Conservation (phyloP, 1,140 invertebrate genomes). For the Trichonephila inaurata region DNA sequence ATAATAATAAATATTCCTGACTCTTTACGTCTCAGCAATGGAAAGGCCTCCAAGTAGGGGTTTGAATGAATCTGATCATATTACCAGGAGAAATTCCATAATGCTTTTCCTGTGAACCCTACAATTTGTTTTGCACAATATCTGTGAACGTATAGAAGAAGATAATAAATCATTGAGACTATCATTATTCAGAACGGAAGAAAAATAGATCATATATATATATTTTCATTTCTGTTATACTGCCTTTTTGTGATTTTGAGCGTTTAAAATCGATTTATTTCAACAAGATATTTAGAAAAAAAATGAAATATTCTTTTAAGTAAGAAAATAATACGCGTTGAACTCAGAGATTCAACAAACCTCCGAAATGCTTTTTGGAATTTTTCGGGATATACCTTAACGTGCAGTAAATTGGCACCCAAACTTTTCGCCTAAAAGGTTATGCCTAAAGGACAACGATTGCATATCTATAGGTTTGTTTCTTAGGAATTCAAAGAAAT, state of each 20-base stretch:
- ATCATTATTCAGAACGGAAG: conserved; percentile 5
- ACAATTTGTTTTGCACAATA: not conserved
- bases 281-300: not conserved
- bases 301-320: not conserved
- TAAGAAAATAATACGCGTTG: not conserved
- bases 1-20: too few relatives aligned
- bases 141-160: not conserved
- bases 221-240: not conserved
- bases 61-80: not conserved
- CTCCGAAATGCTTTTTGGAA: not conserved
- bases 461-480: too few relatives aligned
- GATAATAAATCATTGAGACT: not conserved
- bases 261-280: not conserved
- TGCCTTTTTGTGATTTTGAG: not conserved
- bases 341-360: not conserved
- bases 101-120: not conserved
- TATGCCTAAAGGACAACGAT: not conserved
- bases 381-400: not conserved
- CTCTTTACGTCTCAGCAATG: too few relatives aligned
- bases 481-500: too few relatives aligned
- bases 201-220: conserved; percentile 7
- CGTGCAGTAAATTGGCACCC: not conserved
- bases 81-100: not conserved
- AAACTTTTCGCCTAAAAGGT: not conserved
- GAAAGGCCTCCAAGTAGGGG: not conserved